Evolutionary conservation across 1,140 invertebrate genomes (phyloP), one percentile per base, ranked within the genome.

Genomic region (Neomicropteryx cornuta): DNA sequence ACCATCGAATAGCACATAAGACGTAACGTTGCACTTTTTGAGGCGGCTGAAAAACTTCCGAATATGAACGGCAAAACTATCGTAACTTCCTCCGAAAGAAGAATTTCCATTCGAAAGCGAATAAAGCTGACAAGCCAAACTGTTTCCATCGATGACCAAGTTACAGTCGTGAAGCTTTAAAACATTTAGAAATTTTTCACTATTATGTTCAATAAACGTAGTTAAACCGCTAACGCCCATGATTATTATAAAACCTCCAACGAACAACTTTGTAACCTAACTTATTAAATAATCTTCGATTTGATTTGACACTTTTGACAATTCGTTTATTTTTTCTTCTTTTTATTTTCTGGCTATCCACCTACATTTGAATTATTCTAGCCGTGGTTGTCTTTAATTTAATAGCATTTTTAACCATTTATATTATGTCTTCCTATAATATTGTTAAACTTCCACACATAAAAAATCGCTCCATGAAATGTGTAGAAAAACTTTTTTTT

Each of bases 31-130:
- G 50, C 88, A 92, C 52, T 75, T 72, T 31, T 60, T 53, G 3
- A 93, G 61, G 8, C 76, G 58, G 6, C 76, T 62, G 48, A 93
- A 89, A 50, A 90, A 91, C 11, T 73, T 65, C 28, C 60, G 57
- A 5, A 84, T 66, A 17, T 61, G 60, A 13, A 68, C 50, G 3
- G 72, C 75, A 58, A 76, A 88, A 47, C 75, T 75, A 48, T 91
- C 82, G 52, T 92, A 93, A 58, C 93, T 87, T 1, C 90, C 90
- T 13, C 87, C 87, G 60, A 88, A 93, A 1, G 76, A 71, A 30
- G 75, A 77, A 47, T 80, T 76, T 34, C 69, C 66, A 37, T 71
- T 75, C 3, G 74, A 58, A 36, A 62, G 67, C 43, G 66, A 70
- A 48, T 87, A 91, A 1, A 93, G 50, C 49, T 83, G 79, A 37